Percentiles rank a stretch among this genome's conserved stretches.
These are phyloP conservation scores for Borostomias antarcticus DNA, from an alignment of 2,797 vertebrate genomes.

Conservation along the genomic window DNA sequence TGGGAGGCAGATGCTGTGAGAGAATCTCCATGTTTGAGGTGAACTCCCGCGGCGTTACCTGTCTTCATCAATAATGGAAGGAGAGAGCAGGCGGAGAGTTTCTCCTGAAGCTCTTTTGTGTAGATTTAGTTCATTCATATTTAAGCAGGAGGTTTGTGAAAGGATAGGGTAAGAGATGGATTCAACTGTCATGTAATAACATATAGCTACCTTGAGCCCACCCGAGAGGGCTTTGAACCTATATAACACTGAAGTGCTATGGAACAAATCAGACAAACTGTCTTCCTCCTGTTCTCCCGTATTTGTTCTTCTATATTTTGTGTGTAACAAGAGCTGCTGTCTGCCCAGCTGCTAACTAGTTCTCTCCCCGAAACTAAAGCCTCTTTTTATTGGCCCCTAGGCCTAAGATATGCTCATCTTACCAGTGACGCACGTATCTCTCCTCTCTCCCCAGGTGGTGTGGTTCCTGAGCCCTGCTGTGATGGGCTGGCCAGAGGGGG, in stretches of 20 bases:
- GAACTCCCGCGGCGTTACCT: slow-evolving; percentile 50
- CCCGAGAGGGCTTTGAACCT: no score
- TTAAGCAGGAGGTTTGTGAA: slow-evolving; percentile 53
- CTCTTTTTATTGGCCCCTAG: no score
- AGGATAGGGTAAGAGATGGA: slow-evolving; percentile 38
- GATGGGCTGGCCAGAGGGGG: slow-evolving; percentile 63
- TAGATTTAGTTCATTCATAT: slow-evolving; percentile 72
- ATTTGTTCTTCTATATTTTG: no score
- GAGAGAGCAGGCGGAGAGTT: slow-evolving; percentile 29
- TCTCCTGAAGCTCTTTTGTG: slow-evolving; percentile 52
- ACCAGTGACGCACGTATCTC: no score
- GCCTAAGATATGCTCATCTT: no score
- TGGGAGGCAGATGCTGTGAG: neutral
- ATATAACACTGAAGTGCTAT: no score
- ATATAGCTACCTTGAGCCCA: no score
- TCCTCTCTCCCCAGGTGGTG: slow-evolving; percentile 45
- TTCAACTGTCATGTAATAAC: slow-evolving; percentile 39
- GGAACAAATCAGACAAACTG: no score
- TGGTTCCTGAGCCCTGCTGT: slow-evolving; percentile 44
- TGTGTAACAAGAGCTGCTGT: no score
- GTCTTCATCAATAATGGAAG: slow-evolving; percentile 74
- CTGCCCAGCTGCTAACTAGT: no score
- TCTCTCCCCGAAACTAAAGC: no score
- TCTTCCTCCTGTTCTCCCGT: no score
- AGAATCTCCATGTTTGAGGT: slow-evolving; percentile 43